Evolutionary conservation across 2,113 vertebrate species (phyloP).

Genomic region (Tyrannus savana): DNA sequence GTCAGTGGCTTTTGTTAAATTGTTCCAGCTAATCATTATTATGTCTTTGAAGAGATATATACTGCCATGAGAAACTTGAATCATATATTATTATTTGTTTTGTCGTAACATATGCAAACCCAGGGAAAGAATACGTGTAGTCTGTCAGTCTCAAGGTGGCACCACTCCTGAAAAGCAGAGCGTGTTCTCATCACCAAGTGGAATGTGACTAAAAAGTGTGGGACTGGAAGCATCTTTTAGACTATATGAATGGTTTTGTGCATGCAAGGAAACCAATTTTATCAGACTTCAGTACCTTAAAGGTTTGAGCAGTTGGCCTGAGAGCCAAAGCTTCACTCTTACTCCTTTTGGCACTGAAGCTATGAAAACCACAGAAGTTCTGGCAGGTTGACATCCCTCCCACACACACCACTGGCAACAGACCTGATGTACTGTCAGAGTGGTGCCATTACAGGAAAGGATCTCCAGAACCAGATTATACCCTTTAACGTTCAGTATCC

Average conservation of each 20-base stretch:
- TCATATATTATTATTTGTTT: neutral
- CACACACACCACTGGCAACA: neutral
- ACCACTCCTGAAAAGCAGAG: neutral
- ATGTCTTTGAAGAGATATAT: neutral
- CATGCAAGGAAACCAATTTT: neutral
- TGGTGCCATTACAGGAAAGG: neutral
- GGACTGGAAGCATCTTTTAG: neutral
- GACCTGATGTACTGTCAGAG: accelerated
- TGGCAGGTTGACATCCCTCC: neutral
- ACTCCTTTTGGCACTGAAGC: neutral
- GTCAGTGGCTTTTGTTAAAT: neutral
- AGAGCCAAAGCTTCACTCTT: neutral
- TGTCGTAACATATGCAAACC: neutral
- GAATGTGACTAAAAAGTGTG: neutral
- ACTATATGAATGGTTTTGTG: neutral
- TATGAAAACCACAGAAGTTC: neutral
- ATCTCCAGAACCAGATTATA: neutral
- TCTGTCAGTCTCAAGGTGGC: neutral
- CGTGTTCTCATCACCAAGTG: neutral
- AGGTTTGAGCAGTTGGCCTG: neutral
- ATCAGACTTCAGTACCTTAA: neutral
- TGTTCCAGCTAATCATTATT: neutral
- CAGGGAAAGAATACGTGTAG: neutral
- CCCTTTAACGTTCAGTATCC: accelerated
- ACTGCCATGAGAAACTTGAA: neutral